Evolutionary conservation across 2,113 vertebrate genomes (phyloP).

Genomic region (Odontesthes bonariensis): DNA sequence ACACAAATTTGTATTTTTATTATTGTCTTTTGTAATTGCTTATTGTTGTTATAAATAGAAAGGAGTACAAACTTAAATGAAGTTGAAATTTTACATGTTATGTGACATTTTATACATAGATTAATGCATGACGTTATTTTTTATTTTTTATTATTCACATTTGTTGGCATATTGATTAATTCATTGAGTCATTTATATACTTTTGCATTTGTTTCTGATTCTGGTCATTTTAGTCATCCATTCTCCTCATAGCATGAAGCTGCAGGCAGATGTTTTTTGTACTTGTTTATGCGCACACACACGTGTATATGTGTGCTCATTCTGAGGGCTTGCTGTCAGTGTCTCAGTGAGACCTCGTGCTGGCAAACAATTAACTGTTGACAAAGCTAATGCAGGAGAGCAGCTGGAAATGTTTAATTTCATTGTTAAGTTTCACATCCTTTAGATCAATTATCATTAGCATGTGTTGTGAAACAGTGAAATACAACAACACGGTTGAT

Average conservation of each 20-base stretch:
- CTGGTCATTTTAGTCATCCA: no score
- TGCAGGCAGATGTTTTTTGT: not conserved
- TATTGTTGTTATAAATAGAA: no score
- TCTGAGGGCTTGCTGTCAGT: constrained; percentile 7
- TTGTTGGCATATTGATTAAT: no score
- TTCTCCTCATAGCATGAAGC: not conserved
- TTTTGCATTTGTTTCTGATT: no score
- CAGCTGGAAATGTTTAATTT: constrained; percentile 62
- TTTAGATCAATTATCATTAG: constrained; percentile 62
- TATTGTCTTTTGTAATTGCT: no score
- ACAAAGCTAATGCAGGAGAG: constrained; percentile 36
- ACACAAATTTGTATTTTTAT: no score
- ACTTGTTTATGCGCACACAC: not conserved
- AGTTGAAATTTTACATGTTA: no score
- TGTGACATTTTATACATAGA: no score
- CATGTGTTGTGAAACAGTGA: not conserved
- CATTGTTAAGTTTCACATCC: constrained; percentile 61
- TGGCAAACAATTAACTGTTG: constrained; percentile 52
- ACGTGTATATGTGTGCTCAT: not conserved
- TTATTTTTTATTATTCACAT: no score
- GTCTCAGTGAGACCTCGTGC: constrained; percentile 6
- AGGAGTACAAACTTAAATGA: no score
- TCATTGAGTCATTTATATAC: no score
- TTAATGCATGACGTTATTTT: no score
- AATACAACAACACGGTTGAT: constrained; percentile 14